Conservation (phyloP, 1,140 invertebrate genomes). For the Dryas iulia region DNA sequence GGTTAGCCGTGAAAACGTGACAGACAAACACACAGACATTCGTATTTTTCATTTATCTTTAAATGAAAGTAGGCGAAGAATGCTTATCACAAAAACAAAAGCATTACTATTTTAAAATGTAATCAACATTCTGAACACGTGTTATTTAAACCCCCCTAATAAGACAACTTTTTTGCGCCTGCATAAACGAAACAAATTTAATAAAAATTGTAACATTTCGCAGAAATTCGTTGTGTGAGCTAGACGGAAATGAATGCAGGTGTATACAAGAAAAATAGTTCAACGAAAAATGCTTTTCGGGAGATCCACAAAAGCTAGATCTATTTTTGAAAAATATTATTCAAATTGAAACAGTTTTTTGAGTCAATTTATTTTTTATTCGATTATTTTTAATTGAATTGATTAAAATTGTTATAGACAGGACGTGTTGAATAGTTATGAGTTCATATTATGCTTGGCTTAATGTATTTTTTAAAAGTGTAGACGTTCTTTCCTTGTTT, state of each 20-base stretch:
- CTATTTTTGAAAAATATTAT: not conserved
- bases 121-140: too few relatives aligned
- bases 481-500: too few relatives aligned
- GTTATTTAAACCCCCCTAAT: too few relatives aligned
- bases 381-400: not conserved
- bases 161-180: not conserved
- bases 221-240: not conserved
- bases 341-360: not conserved
- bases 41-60: too few relatives aligned
- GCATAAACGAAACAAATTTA: not conserved
- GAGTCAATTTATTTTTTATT: not conserved
- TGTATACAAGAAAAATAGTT: constrained; percentile 1
- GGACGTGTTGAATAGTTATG: not conserved
- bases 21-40: too few relatives aligned
- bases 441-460: not conserved
- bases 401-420: not conserved
- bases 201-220: not conserved
- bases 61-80: too few relatives aligned
- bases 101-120: too few relatives aligned
- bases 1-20: too few relatives aligned
- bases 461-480: not conserved
- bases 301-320: not conserved
- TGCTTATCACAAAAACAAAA: too few relatives aligned
- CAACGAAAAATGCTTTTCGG: not conserved
- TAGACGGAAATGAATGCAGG: not conserved